Conservation (phyloP, 2,888 invertebrate species). For the Heteromurus nitidus region DNA sequence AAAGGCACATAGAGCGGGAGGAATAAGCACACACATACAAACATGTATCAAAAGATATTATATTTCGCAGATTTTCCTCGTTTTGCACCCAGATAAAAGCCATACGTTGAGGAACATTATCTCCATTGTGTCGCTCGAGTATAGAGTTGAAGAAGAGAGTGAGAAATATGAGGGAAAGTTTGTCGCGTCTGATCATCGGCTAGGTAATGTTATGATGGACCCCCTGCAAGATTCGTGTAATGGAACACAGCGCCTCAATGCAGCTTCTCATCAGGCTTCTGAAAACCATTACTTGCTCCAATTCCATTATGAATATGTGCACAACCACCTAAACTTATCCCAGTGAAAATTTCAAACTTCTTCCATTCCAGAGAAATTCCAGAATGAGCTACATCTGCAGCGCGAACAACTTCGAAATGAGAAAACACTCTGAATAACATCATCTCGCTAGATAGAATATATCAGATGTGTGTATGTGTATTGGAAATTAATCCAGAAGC, state of each 20-base stretch:
- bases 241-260: constrained; percentile 48
- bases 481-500: constrained; percentile 51
- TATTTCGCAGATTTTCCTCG: no score
- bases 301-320: constrained; percentile 26
- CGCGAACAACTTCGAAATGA: no score
- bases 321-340: no score
- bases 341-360: no score
- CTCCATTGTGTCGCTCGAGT: no score
- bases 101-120: no score
- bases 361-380: no score
- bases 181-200: background rate
- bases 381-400: no score
- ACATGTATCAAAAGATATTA: no score
- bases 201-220: constrained; percentile 35
- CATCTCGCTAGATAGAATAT: no score
- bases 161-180: background rate
- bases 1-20: background rate
- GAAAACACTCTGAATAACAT: no score
- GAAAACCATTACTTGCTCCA: constrained; percentile 9
- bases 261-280: constrained; percentile 47
- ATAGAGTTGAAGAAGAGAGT: background rate
- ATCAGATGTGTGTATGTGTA: background rate
- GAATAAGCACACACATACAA: background rate
- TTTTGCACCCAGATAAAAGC: no score
- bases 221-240: constrained; percentile 38